Conservation (phyloP, 2,797 vertebrate species). For the Ambastaia sidthimunki region DNA sequence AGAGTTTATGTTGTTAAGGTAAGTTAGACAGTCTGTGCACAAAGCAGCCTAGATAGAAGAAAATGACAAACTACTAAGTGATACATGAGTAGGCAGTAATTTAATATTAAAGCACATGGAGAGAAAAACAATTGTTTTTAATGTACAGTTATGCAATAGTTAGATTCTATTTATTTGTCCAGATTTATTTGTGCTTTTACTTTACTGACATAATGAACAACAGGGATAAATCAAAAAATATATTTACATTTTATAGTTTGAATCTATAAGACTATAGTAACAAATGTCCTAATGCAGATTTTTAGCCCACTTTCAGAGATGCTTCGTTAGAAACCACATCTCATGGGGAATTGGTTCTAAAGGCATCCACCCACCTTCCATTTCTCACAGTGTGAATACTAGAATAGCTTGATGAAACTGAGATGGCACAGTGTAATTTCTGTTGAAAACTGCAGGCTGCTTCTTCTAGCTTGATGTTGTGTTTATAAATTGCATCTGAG, state of each 20-base stretch:
- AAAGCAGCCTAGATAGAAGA: too few species aligned
- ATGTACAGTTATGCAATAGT: too few species aligned
- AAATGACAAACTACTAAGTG: too few species aligned
- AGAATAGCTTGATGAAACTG: slow-evolving; percentile 4
- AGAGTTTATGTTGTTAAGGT: neutral
- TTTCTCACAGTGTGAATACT: slow-evolving; percentile 29
- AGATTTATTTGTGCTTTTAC: too few species aligned
- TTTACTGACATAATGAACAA: neutral
- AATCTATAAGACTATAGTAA: too few species aligned
- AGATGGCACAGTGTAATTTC: neutral
- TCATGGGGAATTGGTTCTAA: slow-evolving; percentile 46
- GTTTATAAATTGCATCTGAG: too few species aligned
- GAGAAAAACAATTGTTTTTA: too few species aligned
- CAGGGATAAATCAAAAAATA: neutral
- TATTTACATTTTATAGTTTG: neutral
- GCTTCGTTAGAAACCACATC: slow-evolving; percentile 26
- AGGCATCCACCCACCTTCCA: slow-evolving; percentile 33
- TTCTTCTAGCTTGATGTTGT: too few species aligned
- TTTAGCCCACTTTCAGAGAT: slow-evolving; percentile 37
- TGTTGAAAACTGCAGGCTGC: too few species aligned
- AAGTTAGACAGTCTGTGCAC: neutral
- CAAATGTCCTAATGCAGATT: neutral
- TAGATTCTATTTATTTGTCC: too few species aligned
- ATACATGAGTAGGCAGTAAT: too few species aligned
- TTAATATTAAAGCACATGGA: too few species aligned